Evolutionary conservation across 1,140 invertebrate genomes (phyloP).

Genomic region (Lepidurus arcticus): DNA sequence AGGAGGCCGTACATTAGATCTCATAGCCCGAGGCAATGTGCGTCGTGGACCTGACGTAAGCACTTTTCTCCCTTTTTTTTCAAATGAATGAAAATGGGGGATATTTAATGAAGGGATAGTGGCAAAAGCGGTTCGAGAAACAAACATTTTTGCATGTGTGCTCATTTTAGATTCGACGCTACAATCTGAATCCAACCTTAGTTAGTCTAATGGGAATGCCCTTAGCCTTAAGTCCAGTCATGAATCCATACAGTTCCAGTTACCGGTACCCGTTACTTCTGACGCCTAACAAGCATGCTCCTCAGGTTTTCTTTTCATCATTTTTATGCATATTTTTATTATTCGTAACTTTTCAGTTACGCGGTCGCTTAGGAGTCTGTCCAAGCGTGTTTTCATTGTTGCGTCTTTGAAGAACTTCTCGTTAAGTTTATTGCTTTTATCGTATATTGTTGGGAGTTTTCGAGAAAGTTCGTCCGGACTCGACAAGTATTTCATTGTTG

Average conservation of each 20-base stretch:
- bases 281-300: not conserved
- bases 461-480: too few relatives aligned
- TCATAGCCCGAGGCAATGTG: not conserved
- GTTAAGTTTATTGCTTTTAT: too few relatives aligned
- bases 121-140: too few relatives aligned
- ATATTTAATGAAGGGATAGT: not conserved
- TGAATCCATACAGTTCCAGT: not conserved
- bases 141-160: too few relatives aligned
- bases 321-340: not conserved
- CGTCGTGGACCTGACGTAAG: not conserved
- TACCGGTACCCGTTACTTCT: not conserved
- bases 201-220: constrained; percentile 5
- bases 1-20: not conserved
- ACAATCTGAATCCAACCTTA: not conserved
- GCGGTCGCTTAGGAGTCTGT: too few relatives aligned
- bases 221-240: not conserved
- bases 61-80: not conserved
- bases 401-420: too few relatives aligned
- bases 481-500: too few relatives aligned
- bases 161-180: not conserved
- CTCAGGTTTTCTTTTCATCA: not conserved
- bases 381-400: too few relatives aligned
- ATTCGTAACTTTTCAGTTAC: not conserved
- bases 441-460: too few relatives aligned
- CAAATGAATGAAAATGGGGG: not conserved